Base-by-base conservation (phyloP, 1,140 invertebrate genomes). In the Drosophila sturtevanti region DNA sequence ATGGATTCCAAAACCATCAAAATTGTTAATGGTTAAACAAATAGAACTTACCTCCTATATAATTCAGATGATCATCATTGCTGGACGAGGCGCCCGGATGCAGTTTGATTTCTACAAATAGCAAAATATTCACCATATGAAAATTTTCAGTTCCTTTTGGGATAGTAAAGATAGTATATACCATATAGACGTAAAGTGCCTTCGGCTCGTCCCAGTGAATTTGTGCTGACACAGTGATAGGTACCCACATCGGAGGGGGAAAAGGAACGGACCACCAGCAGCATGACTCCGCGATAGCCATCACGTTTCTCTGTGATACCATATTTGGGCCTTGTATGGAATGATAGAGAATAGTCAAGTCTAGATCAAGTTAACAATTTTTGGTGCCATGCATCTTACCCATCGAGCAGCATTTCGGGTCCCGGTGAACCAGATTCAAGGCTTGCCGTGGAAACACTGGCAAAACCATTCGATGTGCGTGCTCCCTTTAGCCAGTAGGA, bases 211-310 rank as follows among this genome's bases (percentile, higher is more conserved):
- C 97, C 97, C 37, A 98, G 93, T 11, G 96, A 96, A 92, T 98
- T 98, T 67, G 96, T 97, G 61, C 97, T 97, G 60, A 98, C 95
- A 90, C 97, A 98, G 90, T 96, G 97, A 93, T 98, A 98, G 59
- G 96, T 96, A 16, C 97, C 97, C 78, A 96, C 95, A 92, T 98
- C 97, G 18, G 94, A 93, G 77, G 94, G 92, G 4, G 95, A 94
- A 91, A 98, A 97, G 82, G 95, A 94, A 77, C 95, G 94, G 79
- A 98, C 97, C 51, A 95, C 93, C 63, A 98, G 93, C 93, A 94
- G 95, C 95, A 98, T 97, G 72, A 95, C 95, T 41, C 97, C 95
- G 81, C 96, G 97, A 93, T 97, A 97, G 21, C 95, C 95, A 18
- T 94, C 94, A 59, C 94, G 94, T 77, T 96, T 95, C 90, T 98